These are phyloP conservation scores for Cryptops parisi DNA, from an alignment of 2,888 invertebrate genomes.

Conservation along the genomic window DNA sequence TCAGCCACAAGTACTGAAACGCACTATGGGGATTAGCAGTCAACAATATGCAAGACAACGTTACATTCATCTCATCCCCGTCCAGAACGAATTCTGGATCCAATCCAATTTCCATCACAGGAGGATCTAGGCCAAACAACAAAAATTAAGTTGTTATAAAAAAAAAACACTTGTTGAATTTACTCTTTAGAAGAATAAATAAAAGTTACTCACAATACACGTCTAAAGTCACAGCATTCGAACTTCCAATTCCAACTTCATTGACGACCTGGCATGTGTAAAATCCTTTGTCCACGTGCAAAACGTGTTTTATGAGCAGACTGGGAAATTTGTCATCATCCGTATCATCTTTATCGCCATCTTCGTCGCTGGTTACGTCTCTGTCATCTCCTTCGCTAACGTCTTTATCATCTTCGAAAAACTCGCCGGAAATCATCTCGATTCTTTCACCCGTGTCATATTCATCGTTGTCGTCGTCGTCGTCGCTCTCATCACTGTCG, in stretches of 20 bases:
- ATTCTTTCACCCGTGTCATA: neutral
- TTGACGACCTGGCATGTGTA: conserved; percentile 3
- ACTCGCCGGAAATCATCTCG: neutral
- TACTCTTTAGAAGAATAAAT: neutral
- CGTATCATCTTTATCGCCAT: neutral
- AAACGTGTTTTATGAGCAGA: neutral
- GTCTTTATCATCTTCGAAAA: neutral
- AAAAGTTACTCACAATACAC: neutral
- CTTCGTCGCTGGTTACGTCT: neutral
- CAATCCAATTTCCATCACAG: neutral
- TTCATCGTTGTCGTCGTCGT: neutral
- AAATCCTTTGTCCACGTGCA: neutral
- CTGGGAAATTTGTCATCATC: neutral
- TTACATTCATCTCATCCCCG: conserved; percentile 1
- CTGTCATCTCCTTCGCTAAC: neutral
- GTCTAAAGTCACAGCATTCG: neutral
- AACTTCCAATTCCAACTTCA: neutral
- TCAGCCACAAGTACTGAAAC: neutral
- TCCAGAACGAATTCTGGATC: neutral
- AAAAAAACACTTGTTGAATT: neutral
- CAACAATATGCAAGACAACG: neutral
- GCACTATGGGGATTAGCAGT: neutral
- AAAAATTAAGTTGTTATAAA: neutral
- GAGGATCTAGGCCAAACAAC: conserved; percentile 1
- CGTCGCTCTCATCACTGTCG: neutral